Evolutionary conservation across 2,888 invertebrate species (phyloP).

Genomic region (Drosophila borborema): DNA sequence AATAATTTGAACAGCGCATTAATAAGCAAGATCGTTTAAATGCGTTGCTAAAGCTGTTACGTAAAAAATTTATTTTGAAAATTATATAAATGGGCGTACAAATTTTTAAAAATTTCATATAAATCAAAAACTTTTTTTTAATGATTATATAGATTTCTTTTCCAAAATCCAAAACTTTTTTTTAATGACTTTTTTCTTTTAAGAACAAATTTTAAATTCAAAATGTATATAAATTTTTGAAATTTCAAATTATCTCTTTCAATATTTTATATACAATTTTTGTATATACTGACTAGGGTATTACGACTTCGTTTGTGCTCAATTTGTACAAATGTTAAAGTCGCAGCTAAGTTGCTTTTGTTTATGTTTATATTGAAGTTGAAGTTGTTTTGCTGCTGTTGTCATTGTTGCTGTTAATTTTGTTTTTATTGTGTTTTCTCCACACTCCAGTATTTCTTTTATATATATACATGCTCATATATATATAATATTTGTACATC

Average conservation of each 20-base stretch:
- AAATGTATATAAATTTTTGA: no score
- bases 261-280: background rate
- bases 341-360: slow-evolving; percentile 14
- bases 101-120: background rate
- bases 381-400: slow-evolving; percentile 4
- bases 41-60: background rate
- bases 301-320: background rate
- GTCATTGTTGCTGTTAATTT: slow-evolving; percentile 3
- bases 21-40: background rate
- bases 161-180: no score
- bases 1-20: no score
- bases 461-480: background rate
- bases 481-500: slow-evolving; percentile 49
- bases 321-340: slow-evolving; percentile 15
- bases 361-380: slow-evolving; percentile 3
- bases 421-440: slow-evolving; percentile 37
- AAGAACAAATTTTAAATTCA: no score
- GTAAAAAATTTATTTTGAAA: background rate
- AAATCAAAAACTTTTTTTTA: background rate
- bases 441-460: slow-evolving; percentile 28
- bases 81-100: background rate
- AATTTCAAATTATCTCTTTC: background rate
- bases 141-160: no score
- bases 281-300: background rate
- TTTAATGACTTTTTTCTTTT: no score